Base-by-base conservation (phyloP, 2,888 invertebrate species). In the Watsonalla binaria region DNA sequence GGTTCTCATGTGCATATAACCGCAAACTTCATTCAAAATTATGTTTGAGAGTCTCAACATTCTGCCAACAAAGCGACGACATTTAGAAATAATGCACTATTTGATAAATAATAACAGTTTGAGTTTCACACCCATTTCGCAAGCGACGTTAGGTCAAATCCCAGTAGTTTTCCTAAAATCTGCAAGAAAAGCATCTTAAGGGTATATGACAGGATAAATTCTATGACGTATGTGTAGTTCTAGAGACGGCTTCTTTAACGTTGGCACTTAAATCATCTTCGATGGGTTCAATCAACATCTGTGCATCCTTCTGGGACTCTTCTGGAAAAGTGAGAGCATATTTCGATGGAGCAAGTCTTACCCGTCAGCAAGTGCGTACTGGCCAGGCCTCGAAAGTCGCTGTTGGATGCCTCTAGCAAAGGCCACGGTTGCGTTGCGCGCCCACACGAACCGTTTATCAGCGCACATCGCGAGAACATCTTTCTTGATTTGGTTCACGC, bases 31-130 rank as follows among this genome's bases (percentile, higher is more conserved):
- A 15, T 72, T 65, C 61, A 90, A 54, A 8, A 90, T 76, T 51
- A 90, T 83, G 58, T 90, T 74, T 0, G 90, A 90, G 34, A 90
- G 65, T 37, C 88, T 71, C 56, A 86, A 62, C 88, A 90, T 88
- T 33, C 90, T 90, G 69, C 37, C 60, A 46, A 46, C 11, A 11
- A 13, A 45, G 13, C 42, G 11, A 42, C 42, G 11, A 42, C 42
- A 42, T 42, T 42, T 45, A 24, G 4, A 4, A 24, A 24, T 24
- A 24, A 24, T 24, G 24, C 24, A 24, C 24, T 2, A 24, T 24
- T 24, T 24, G 24, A 24, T 24, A 24, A 24, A 24, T 24, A 24
- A 24, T 4, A 24, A 24, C 24, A 24, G 24, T 24, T 24, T 24
- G 2, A 24, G 24, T 24, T 24, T 24, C 24, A 24, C 4, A 24